Conservation (phyloP, 2,113 vertebrate genomes). For the Takifugu flavidus region DNA sequence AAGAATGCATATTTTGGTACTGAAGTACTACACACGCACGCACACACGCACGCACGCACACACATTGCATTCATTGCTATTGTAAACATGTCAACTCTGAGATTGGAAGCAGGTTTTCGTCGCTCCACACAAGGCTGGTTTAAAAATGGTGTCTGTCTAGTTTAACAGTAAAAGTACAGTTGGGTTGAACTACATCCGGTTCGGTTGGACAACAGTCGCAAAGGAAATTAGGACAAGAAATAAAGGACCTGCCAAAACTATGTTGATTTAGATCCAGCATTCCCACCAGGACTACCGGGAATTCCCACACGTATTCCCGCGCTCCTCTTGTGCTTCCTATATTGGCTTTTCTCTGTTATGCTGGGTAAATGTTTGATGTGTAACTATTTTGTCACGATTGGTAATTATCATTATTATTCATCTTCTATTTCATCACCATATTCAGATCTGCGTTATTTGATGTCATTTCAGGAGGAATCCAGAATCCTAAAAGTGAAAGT, state of each 20-base stretch:
- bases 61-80: not conserved
- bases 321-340: not conserved
- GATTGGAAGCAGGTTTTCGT: too few relatives aligned
- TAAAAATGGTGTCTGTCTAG: not conserved
- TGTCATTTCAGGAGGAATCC: slow-evolving; percentile 76
- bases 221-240: too few relatives aligned
- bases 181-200: too few relatives aligned
- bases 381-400: not conserved
- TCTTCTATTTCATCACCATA: not conserved
- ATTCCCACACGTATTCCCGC: not conserved
- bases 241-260: too few relatives aligned
- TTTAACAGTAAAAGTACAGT: not conserved
- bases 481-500: slow-evolving; percentile 88
- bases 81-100: too few relatives aligned
- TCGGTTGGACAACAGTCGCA: too few relatives aligned
- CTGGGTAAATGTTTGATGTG: too few relatives aligned
- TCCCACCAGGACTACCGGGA: too few relatives aligned
- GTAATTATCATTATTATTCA: not conserved
- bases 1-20: not conserved
- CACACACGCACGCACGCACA: not conserved
- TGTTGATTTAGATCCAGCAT: too few relatives aligned
- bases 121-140: too few relatives aligned
- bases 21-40: not conserved
- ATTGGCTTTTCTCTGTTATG: not conserved
- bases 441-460: not conserved